Evolutionary conservation across 2,888 invertebrate genomes (phyloP).

Genomic region (Eurytoma adleriae): DNA sequence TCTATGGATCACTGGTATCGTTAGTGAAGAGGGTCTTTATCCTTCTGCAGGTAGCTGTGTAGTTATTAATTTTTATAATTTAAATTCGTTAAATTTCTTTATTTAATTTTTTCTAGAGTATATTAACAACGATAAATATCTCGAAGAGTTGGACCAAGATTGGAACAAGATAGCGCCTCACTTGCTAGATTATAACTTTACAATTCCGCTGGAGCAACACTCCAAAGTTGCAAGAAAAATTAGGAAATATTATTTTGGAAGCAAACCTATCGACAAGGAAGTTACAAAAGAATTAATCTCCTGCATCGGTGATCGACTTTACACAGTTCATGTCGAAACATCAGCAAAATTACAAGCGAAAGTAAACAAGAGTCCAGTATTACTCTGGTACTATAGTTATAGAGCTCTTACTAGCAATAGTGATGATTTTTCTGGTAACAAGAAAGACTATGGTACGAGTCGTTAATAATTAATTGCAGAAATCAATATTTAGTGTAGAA

Average conservation of each 20-base stretch:
- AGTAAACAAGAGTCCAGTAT: conserved; percentile 78
- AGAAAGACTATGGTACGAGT: conserved; percentile 79
- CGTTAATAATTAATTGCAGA: background rate
- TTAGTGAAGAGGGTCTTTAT: conserved; percentile 84
- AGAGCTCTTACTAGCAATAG: conserved; percentile 69
- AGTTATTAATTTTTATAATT: conserved; percentile 48
- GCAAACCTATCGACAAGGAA: conserved; percentile 75
- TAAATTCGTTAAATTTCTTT: background rate
- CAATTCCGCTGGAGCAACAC: conserved; percentile 75
- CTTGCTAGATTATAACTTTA: conserved; percentile 80
- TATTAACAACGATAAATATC: conserved; percentile 1
- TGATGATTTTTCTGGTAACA: conserved; percentile 34
- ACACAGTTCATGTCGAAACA: conserved; percentile 78
- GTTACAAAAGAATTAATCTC: conserved; percentile 69
- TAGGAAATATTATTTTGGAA: conserved; percentile 77
- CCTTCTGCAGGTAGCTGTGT: conserved; percentile 80
- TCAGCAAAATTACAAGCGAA: conserved; percentile 79
- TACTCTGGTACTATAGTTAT: conserved; percentile 80
- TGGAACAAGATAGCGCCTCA: conserved; percentile 77
- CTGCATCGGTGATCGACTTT: conserved; percentile 82
- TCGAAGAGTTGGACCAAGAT: conserved; percentile 19
- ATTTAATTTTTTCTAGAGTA: conserved; percentile 8
- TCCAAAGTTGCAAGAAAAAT: conserved; percentile 76
- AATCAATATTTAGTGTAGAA: background rate
- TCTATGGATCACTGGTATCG: conserved; percentile 83